Evolutionary conservation across 2,888 invertebrate genomes (phyloP), one percentile per base, ranked within the genome.

Genomic region (Apotomis turbidana): DNA sequence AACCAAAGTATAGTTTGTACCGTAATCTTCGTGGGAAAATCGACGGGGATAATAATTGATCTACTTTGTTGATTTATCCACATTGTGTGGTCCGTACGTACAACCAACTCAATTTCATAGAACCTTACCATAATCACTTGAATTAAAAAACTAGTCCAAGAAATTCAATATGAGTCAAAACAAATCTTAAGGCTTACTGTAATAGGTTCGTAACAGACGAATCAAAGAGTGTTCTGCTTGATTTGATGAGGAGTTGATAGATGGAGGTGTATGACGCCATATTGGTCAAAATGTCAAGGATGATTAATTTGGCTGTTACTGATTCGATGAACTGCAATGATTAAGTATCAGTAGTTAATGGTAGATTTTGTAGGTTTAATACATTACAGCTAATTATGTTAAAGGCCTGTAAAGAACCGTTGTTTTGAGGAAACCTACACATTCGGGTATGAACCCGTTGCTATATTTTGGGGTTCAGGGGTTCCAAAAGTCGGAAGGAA

Each of bases 21-120:
- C 5, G n/a, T 58, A 8, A 60, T 71, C 49, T 41, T 44, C 52
- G 51, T 52, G 63, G 58, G 64, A 70, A 61, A 54, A 69, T 71
- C 44, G 49, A 55, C 60, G 38, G 27, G 27, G 70, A 57, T 64
- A 58, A 64, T 41, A 60, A 67, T 67, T 61, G 71, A 61, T 61
- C 49, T 57, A 64, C 54, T 44, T 64, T 36, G 13, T 64, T 64
- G 54, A 64, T 64, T 49, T 3, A 27, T 61, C 38, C 54, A 27
- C 44, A 15, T 69, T 57, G 61, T 57, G 67, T 62, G 67, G 57
- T 58, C 44, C 51, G 13, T 13, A 13, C 51, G 12, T 6, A 9
- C 46, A n/a, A n/a, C 12, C 8, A 49, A 49, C 61, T 15, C 12
- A n/a, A 54, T 54, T 54, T 64, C 41, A 13, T 66, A 12, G 46